phyloP scores from a whole-genome alignment of 2,888 invertebrate genomes.

The Sarcophaga caerulescens region DNA sequence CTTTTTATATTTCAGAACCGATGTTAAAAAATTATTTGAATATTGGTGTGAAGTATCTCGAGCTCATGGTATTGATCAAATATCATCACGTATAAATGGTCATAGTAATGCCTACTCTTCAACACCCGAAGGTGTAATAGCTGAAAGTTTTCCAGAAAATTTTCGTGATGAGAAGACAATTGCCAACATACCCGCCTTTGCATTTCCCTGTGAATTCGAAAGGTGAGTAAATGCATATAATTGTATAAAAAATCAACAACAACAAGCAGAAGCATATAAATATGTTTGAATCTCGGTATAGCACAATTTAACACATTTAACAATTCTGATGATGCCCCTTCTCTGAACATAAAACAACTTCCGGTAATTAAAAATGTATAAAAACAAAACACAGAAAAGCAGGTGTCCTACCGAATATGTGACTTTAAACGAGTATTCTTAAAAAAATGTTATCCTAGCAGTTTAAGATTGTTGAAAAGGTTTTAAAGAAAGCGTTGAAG shows the following conservation, averaged over 20 bases:
- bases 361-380: slow-evolving; percentile 58
- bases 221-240: slow-evolving; percentile 83
- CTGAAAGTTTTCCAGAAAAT: slow-evolving; percentile 92
- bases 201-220: slow-evolving; percentile 91
- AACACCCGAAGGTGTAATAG: slow-evolving; percentile 82
- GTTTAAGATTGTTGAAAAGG: no score
- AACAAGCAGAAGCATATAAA: background rate
- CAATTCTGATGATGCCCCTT: slow-evolving; percentile 39
- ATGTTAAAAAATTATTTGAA: slow-evolving; percentile 81
- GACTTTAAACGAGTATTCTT: no score
- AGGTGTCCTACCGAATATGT: slow-evolving; percentile 23
- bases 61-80: slow-evolving; percentile 69
- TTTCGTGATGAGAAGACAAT: slow-evolving; percentile 93
- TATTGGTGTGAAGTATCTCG: slow-evolving; percentile 81
- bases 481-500: no score
- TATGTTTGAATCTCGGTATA: no score
- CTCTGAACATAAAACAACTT: slow-evolving; percentile 58
- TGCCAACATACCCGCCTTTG: slow-evolving; percentile 94
- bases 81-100: slow-evolving; percentile 67
- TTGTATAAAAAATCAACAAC: slow-evolving; percentile 17
- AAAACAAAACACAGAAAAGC: slow-evolving; percentile 4
- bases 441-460: no score
- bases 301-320: background rate
- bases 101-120: slow-evolving; percentile 67
- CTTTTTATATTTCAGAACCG: slow-evolving; percentile 71